Percentiles rank a stretch among this genome's conserved stretches.
These are phyloP conservation scores for Caenorhabditis elegans DNA, from an alignment of 1,140 invertebrate species.

Conservation along the genomic window WBcel235 BX284605.5:9795001-9795500, in stretches of 20 bases:
- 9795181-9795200: neutral
- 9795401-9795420: no score
- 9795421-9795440: no score
- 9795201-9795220: constrained; percentile 7
- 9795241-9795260: neutral
- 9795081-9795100: neutral
- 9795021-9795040: neutral
- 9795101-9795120: neutral
- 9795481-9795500: no score
- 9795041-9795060: neutral
- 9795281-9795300: neutral
- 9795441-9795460: no score
- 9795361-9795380: no score
- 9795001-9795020: neutral
- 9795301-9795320: no score
- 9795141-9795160: neutral
- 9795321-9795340: no score
- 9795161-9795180: neutral
- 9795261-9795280: constrained; percentile 15
- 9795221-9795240: neutral
- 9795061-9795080: neutral
- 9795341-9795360: no score
- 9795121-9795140: neutral
- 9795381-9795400: no score
- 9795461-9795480: no score